A percentile compares a stretch with the other conserved stretches of the same genome.
phyloP scores from a whole-genome alignment of 2,888 invertebrate species.

The Ophion obscuratus region DNA sequence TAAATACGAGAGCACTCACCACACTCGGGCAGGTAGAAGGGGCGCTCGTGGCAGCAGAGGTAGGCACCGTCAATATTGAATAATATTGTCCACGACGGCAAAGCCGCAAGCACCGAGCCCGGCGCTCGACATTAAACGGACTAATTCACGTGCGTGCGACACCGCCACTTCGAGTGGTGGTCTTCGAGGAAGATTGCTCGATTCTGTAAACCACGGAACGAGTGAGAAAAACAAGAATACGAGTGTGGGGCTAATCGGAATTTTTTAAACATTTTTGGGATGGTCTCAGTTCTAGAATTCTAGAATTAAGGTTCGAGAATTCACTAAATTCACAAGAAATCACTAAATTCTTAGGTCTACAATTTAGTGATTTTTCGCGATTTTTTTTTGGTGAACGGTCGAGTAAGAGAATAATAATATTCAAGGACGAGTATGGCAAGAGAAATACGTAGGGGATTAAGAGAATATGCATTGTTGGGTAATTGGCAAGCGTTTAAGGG shows the following conservation, averaged over 20 bases:
- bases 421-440: too few relatives aligned
- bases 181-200: conserved; percentile 94
- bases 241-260: conserved; percentile 24
- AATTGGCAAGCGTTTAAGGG: too few relatives aligned
- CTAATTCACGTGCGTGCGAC: conserved; percentile 94
- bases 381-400: too few relatives aligned
- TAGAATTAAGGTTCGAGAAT: too few relatives aligned
- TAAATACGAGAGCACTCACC: conserved; percentile 78
- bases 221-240: conserved; percentile 33
- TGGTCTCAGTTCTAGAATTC: too few relatives aligned
- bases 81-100: conserved; percentile 94
- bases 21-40: conserved; percentile 82
- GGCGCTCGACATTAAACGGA: conserved; percentile 94
- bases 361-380: too few relatives aligned
- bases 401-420: too few relatives aligned
- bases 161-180: conserved; percentile 97
- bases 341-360: too few relatives aligned
- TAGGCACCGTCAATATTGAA: conserved; percentile 87
- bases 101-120: conserved; percentile 98
- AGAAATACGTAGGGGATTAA: too few relatives aligned
- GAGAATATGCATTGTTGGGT: too few relatives aligned
- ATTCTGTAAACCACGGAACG: conserved; percentile 87
- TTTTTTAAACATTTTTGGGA: background rate
- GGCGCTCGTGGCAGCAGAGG: conserved; percentile 82
- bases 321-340: too few relatives aligned